phyloP scores from a whole-genome alignment of 2,797 vertebrate genomes.

The Gymnocypris eckloni region DNA sequence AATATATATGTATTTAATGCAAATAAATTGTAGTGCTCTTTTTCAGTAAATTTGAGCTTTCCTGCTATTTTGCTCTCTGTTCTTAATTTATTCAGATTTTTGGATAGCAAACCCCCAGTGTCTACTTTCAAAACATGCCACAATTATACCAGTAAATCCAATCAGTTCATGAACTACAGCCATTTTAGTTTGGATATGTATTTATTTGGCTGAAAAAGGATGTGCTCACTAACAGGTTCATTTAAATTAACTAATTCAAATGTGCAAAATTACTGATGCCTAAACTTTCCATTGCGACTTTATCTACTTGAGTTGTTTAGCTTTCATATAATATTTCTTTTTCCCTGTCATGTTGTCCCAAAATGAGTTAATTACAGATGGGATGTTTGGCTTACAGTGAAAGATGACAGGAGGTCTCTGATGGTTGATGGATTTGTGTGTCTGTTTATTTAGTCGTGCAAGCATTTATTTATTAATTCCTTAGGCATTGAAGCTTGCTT shows the following conservation, averaged over 20 bases:
- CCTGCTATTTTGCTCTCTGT: background rate
- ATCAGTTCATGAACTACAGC: background rate
- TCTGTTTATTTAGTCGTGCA: conserved; percentile 73
- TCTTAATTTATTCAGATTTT: background rate
- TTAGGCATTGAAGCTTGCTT: conserved; percentile 61
- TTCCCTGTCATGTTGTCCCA: conserved; percentile 69
- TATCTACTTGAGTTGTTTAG: conserved; percentile 26
- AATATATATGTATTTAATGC: too few species aligned
- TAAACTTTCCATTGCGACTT: conserved; percentile 57
- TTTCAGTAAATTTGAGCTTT: background rate
- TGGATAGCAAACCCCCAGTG: background rate
- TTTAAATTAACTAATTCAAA: conserved; percentile 10
- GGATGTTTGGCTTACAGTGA: conserved; percentile 65
- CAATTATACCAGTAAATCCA: background rate
- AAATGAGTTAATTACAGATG: conserved; percentile 78
- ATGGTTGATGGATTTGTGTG: conserved; percentile 74
- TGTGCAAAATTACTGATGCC: background rate
- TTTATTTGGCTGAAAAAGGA: background rate
- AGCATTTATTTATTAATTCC: conserved; percentile 73
- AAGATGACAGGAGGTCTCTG: conserved; percentile 69
- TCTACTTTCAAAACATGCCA: background rate
- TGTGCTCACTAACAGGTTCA: background rate
- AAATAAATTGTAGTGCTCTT: background rate
- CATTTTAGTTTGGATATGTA: background rate
- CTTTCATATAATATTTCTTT: conserved; percentile 53